Evolutionary conservation across 2,113 vertebrate species (phyloP), one percentile per base, ranked within the genome.

Genomic region (Paradoxurus hermaphroditus): DNA sequence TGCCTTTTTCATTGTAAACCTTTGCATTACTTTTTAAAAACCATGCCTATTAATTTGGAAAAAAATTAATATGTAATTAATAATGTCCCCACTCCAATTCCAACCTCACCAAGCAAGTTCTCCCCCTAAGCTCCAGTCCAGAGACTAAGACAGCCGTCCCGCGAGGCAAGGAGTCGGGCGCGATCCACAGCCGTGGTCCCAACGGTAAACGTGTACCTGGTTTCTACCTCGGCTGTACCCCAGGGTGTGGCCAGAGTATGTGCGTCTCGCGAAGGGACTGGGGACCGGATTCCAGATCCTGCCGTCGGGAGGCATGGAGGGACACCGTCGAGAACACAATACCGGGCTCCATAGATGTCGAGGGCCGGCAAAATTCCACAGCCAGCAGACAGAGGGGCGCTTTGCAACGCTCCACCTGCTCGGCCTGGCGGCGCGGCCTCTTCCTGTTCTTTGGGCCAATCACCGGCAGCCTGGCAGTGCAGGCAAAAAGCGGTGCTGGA

Each of bases 311-410:
- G 13, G 8, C 23, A 4, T 0, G 0, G 21, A 19, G 8, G 19
- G 15, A 51, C 11, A 51, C 16, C 1, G 19, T 34, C 4, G 12
- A 31, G 36, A 8, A 46, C 25, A n/a, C 29, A 29, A 16, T 6
- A 44, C 7, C 0, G 2, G 10, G 46, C 1, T 41, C 41, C 44
- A 3, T 14, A 13, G 21, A 15, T 0, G 6, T 23, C 4, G 0
- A 51, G 16, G n/a, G 27, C 21, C 2, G 29, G 7, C 1, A 4
- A 1, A 0, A 11, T 21, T n/a, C 39, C 49, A 25, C 34, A 41
- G 10, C 73, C 63, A 11, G 44, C 73, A 5, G 23, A 16, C 8
- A 5, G 41, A n/a, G 25, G 0, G 62, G 27, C 0, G 5, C 10
- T 41, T 91, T 82, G 10, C 90, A 88, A 91, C 1, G 16, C 11